Evolutionary conservation across 2,888 invertebrate genomes (phyloP).

Genomic region (Chymomyza amoena): DNA sequence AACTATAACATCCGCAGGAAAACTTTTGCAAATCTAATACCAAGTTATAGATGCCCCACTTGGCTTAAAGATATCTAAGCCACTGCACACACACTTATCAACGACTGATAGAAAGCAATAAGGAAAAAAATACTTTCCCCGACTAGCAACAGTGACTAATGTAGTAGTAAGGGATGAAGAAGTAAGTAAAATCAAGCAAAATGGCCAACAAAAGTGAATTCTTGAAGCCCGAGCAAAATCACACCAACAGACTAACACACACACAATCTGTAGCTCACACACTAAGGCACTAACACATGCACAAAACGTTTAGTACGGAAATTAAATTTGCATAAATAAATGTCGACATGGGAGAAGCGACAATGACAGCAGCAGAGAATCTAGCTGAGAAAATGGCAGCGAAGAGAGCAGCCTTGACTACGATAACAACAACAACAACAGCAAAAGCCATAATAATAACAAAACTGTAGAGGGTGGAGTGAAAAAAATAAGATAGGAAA

Average conservation of each 20-base stretch:
- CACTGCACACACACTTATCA: constrained; percentile 52
- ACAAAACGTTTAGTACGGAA: constrained; percentile 67
- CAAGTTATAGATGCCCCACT: too few species aligned
- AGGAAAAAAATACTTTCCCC: constrained; percentile 51
- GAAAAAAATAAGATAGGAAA: neutral
- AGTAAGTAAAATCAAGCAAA: constrained; percentile 63
- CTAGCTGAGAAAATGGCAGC: neutral
- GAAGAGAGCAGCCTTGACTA: constrained; percentile 3
- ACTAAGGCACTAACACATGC: constrained; percentile 28
- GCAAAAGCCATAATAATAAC: constrained; percentile 30
- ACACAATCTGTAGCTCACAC: neutral
- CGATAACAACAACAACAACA: constrained; percentile 33
- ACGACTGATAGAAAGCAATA: constrained; percentile 68
- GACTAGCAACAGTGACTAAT: constrained; percentile 2
- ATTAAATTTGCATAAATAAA: constrained; percentile 74
- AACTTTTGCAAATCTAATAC: too few species aligned
- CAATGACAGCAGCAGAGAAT: constrained; percentile 33
- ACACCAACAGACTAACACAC: constrained; percentile 21
- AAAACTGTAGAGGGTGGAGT: constrained; percentile 21
- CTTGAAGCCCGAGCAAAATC: constrained; percentile 19
- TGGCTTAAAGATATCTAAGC: too few species aligned
- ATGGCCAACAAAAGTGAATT: constrained; percentile 66
- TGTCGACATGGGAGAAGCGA: constrained; percentile 63
- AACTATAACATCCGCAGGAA: too few species aligned
- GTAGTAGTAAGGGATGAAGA: constrained; percentile 5